A percentile compares a stretch with the other conserved stretches of the same genome.
phyloP scores from a whole-genome alignment of 2,113 vertebrate species.

The Nesogale talazaci region DNA sequence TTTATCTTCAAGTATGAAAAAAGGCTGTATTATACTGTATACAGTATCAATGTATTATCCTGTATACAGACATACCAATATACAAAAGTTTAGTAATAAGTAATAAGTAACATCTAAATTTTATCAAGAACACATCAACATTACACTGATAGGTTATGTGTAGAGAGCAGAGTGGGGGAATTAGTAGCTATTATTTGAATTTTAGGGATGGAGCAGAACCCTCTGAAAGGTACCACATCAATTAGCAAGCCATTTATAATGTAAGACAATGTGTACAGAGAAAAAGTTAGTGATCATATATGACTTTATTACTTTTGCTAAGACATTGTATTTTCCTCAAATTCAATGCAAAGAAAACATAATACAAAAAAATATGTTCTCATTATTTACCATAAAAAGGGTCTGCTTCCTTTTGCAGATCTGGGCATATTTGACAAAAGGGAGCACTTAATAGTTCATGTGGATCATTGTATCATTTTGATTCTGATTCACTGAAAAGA shows the following conservation, averaged over 20 bases:
- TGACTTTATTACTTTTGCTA: slow-evolving; percentile 67
- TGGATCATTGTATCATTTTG: neutral
- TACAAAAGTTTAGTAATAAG: slow-evolving; percentile 59
- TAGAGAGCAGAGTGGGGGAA: slow-evolving; percentile 66
- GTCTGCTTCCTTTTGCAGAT: neutral
- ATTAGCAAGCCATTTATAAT: slow-evolving; percentile 70
- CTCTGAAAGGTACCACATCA: slow-evolving; percentile 70
- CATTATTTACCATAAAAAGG: slow-evolving; percentile 56
- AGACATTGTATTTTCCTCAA: slow-evolving; percentile 57
- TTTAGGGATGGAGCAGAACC: slow-evolving; percentile 75
- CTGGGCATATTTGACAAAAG: slow-evolving; percentile 32
- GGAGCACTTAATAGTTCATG: slow-evolving; percentile 31
- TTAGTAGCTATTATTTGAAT: slow-evolving; percentile 69
- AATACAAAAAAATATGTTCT: slow-evolving; percentile 59
- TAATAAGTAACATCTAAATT: slow-evolving; percentile 67
- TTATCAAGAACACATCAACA: slow-evolving; percentile 75
- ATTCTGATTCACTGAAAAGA: slow-evolving; percentile 41
- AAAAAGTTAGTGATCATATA: slow-evolving; percentile 83
- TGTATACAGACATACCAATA: slow-evolving; percentile 76
- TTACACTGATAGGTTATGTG: slow-evolving; percentile 69
- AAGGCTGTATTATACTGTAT: slow-evolving; percentile 74
- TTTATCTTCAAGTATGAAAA: slow-evolving; percentile 83
- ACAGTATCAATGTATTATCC: slow-evolving; percentile 73
- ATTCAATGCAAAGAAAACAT: slow-evolving; percentile 62
- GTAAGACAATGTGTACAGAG: slow-evolving; percentile 46